A percentile compares a stretch with the other conserved stretches of the same genome.
phyloP scores from a whole-genome alignment of 1,140 invertebrate genomes.

The Drosophila grimshawi region DNA sequence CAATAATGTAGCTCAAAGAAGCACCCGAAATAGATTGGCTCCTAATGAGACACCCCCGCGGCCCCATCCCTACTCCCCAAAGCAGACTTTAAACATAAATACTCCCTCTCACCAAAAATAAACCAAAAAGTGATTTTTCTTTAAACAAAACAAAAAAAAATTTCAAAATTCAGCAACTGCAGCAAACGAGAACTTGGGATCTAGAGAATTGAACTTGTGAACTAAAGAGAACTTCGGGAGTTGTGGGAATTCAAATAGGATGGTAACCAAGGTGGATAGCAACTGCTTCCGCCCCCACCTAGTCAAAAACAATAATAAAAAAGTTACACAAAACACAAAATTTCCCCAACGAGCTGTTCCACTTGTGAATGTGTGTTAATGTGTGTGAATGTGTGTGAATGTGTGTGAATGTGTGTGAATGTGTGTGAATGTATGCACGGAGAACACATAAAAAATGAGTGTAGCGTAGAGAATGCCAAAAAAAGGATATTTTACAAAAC shows the following conservation, averaged over 20 bases:
- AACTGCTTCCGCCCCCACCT: conserved; percentile 30
- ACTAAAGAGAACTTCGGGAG: neutral
- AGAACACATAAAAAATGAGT: neutral
- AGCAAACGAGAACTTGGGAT: neutral
- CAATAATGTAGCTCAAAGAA: conserved; percentile 58
- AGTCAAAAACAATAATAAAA: conserved; percentile 51
- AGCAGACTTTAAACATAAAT: conserved; percentile 27
- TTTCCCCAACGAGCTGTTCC: conserved; percentile 79
- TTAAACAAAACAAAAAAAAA: neutral
- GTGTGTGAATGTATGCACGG: too few species aligned
- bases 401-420: neutral
- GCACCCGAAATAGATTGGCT: conserved; percentile 11
- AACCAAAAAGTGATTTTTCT: conserved; percentile 61
- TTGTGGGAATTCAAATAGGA: neutral
- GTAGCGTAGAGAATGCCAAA: too few species aligned
- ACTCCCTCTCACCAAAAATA: conserved; percentile 29
- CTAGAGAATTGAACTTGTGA: conserved; percentile 2
- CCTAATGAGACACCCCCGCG: conserved; percentile 62
- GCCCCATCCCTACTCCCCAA: neutral
- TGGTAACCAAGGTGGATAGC: neutral
- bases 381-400: conserved; percentile 15
- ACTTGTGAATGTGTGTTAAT: neutral
- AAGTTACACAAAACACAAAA: conserved; percentile 65
- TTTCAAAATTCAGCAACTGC: conserved; percentile 6
- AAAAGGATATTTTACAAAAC: neutral